Conservation (phyloP, 92 coral and sea anemone genomes). For the Galaxea fascicularis region DNA sequence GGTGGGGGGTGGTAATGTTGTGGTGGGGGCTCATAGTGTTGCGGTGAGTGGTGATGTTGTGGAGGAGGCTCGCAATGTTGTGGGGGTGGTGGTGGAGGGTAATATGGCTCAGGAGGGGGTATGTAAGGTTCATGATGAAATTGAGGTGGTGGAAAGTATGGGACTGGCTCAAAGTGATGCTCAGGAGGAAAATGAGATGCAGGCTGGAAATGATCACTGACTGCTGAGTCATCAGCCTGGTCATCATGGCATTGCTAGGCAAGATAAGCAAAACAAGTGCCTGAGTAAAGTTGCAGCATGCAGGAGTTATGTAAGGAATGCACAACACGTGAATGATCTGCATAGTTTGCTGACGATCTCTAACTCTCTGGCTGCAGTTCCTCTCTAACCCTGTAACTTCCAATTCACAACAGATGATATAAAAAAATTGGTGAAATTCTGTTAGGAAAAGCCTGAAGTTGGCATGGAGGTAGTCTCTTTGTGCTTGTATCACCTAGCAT, state of each 20-base stretch:
- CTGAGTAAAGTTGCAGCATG: slow-evolving; percentile 35
- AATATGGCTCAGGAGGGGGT: slow-evolving; percentile 62
- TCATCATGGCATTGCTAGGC: slow-evolving; percentile 83
- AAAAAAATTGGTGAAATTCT: not conserved
- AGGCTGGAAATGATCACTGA: slow-evolving; percentile 60
- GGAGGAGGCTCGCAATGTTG: slow-evolving; percentile 9
- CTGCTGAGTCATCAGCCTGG: slow-evolving; percentile 46
- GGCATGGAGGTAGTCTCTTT: not conserved
- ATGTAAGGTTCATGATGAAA: slow-evolving; percentile 47
- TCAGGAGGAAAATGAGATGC: slow-evolving; percentile 33
- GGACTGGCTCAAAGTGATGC: slow-evolving; percentile 32
- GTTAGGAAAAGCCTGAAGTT: not conserved
- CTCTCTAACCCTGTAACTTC: not conserved
- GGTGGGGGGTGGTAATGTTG: slow-evolving; percentile 35
- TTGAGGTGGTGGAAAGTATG: slow-evolving; percentile 14
- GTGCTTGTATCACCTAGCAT: not conserved
- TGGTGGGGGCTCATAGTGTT: not conserved
- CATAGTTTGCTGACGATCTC: not conserved
- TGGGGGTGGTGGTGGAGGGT: slow-evolving; percentile 39
- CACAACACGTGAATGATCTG: not conserved
- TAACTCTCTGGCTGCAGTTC: not conserved
- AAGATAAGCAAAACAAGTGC: slow-evolving; percentile 72
- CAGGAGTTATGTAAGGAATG: not conserved
- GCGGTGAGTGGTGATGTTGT: slow-evolving; percentile 3
- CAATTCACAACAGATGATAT: not conserved